Percentiles rank a stretch among this genome's conserved stretches.
phyloP scores from a whole-genome alignment of 2,113 vertebrate genomes.

The Desmodus rotundus region DNA sequence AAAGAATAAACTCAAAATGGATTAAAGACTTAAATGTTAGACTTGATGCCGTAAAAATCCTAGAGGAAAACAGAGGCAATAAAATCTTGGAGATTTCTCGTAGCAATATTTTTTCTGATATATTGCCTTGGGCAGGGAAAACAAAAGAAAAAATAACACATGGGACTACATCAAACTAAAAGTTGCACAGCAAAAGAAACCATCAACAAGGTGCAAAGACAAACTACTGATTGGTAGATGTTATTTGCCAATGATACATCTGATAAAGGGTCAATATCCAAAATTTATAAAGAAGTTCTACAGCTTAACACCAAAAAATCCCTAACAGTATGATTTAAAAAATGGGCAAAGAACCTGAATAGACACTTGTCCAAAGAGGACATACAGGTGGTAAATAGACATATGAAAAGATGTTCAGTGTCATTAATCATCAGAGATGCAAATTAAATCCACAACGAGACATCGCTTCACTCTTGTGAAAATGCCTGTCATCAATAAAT shows the following conservation, averaged over 20 bases:
- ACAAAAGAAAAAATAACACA: neutral
- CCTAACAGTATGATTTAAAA: neutral
- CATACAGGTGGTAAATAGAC: neutral
- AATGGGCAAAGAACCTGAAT: neutral
- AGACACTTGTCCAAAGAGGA: neutral
- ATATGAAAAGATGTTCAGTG: neutral
- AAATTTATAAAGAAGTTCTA: neutral
- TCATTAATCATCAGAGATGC: neutral
- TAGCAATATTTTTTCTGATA: neutral
- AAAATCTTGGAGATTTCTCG: neutral
- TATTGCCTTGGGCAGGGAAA: neutral
- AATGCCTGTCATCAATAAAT: neutral
- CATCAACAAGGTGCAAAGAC: neutral
- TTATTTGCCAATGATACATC: neutral
- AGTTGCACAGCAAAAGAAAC: neutral
- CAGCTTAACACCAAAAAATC: neutral
- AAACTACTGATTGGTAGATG: neutral
- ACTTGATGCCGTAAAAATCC: neutral
- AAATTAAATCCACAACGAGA: neutral
- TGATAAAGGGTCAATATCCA: neutral
- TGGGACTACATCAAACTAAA: neutral
- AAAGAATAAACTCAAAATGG: neutral
- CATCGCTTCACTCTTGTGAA: neutral
- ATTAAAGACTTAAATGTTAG: neutral
- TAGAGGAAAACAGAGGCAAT: neutral